Conservation (phyloP, 2,113 vertebrate genomes). For the Labeo catla region DNA sequence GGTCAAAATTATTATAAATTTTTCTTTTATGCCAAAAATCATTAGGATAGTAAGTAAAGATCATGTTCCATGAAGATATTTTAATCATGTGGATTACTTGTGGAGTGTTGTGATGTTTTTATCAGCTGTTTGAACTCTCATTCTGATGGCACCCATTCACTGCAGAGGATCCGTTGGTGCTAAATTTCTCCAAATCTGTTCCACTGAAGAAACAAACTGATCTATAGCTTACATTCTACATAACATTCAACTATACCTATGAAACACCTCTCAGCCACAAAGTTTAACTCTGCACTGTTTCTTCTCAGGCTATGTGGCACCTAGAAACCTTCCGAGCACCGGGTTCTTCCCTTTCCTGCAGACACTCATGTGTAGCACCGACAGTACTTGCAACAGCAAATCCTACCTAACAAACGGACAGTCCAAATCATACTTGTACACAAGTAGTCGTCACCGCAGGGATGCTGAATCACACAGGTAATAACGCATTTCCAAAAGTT, state of each 20-base stretch:
- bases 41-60: too few species aligned
- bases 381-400: conserved; percentile 82
- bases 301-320: conserved; percentile 86
- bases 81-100: too few species aligned
- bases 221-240: background rate
- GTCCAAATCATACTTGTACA: background rate
- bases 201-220: background rate
- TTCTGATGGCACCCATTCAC: too few species aligned
- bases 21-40: too few species aligned
- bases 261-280: background rate
- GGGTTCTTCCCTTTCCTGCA: conserved; percentile 95
- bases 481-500: background rate
- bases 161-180: too few species aligned
- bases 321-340: conserved; percentile 90
- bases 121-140: too few species aligned
- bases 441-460: conserved; percentile 31
- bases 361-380: conserved; percentile 89
- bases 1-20: too few species aligned
- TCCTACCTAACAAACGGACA: conserved; percentile 68
- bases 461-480: conserved; percentile 40
- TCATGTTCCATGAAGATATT: too few species aligned
- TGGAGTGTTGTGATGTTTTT: too few species aligned
- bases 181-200: background rate
- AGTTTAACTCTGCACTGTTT: background rate
- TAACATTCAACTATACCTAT: background rate